Evolutionary conservation across 2,888 invertebrate genomes (phyloP).

Genomic region (Acronicta leporina): DNA sequence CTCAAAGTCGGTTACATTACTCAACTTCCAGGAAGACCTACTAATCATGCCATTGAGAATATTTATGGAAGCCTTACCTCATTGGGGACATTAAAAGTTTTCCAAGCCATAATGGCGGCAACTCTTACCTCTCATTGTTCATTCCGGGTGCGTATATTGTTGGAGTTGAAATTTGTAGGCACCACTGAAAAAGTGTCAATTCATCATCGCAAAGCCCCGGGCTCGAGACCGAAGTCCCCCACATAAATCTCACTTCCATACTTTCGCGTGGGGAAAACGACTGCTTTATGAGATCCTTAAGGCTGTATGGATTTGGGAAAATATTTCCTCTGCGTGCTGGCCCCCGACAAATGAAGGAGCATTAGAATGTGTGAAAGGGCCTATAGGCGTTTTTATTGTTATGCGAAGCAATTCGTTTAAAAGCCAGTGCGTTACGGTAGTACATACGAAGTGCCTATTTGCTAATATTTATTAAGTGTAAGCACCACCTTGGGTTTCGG

Average conservation of each 20-base stretch:
- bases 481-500: slow-evolving; percentile 69
- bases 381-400: slow-evolving; percentile 87
- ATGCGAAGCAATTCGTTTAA: slow-evolving; percentile 88
- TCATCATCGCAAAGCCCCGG: slow-evolving; percentile 88
- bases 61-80: slow-evolving; percentile 83
- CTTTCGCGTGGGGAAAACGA: slow-evolving; percentile 88
- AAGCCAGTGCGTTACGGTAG: slow-evolving; percentile 85
- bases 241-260: slow-evolving; percentile 89
- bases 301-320: slow-evolving; percentile 90
- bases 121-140: slow-evolving; percentile 84
- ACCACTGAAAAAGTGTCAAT: slow-evolving; percentile 88
- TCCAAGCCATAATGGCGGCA: slow-evolving; percentile 80
- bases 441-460: slow-evolving; percentile 85
- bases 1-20: slow-evolving; percentile 64
- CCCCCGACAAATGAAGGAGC: slow-evolving; percentile 88
- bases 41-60: slow-evolving; percentile 82
- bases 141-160: slow-evolving; percentile 87
- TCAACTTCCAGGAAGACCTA: slow-evolving; percentile 76
- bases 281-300: slow-evolving; percentile 89
- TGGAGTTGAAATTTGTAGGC: slow-evolving; percentile 87
- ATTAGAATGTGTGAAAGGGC: slow-evolving; percentile 88
- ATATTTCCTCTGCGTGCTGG: slow-evolving; percentile 88
- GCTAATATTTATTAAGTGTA: slow-evolving; percentile 84
- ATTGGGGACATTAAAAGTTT: slow-evolving; percentile 87
- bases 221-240: slow-evolving; percentile 86